Evolutionary conservation across 2,888 invertebrate genomes (phyloP), one percentile per base, ranked within the genome.

Genomic region (Drosophila buzzatii): DNA sequence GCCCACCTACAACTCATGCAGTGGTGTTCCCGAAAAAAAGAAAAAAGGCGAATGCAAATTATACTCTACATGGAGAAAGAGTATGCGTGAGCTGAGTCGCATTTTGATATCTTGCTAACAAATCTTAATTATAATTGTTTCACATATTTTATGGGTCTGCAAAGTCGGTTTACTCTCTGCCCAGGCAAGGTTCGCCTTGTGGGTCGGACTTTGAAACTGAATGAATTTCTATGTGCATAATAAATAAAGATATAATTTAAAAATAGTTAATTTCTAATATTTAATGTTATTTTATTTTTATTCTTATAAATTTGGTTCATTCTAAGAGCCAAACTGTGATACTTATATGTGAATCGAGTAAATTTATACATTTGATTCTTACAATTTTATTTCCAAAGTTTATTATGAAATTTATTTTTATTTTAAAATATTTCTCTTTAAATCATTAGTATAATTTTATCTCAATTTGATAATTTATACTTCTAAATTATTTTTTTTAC

Each of bases 1-100:
- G 80, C 85, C 85, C 72, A 82, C 76, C 80, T 62, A 72, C 76
- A 84, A 76, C 62, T 64, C 62, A 68, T 73, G 53, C 41, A 41
- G 56, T 66, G 56, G 58, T 51, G 41, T 41, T 61, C 44, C 42
- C 61, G 44, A 47, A 70, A 56, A 33, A 27, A 49, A 16, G 42
- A 59, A 20, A 1, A 4, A 14, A 14, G 5, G 0, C 2, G 45
- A 53, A 76, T 76, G 77, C 81, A 78, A 78, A 80, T 78, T 71
- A 51, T 56, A 81, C 42, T 55, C 57, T 55, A 23, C 14, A 52
- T 16, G 47, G 16, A 16, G 31, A 80, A 66, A 67, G 71, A 51
- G 63, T 71, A 76, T 74, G 37, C 42, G 16, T 1, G 37, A 42
- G 44, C 27, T 31, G 27, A 16, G 37, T 23, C 20, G 8, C 20